Percentiles rank a stretch among this genome's conserved stretches.
Conservation (phyloP, 2,113 vertebrate species). For the Pantherophis guttatus region DNA sequence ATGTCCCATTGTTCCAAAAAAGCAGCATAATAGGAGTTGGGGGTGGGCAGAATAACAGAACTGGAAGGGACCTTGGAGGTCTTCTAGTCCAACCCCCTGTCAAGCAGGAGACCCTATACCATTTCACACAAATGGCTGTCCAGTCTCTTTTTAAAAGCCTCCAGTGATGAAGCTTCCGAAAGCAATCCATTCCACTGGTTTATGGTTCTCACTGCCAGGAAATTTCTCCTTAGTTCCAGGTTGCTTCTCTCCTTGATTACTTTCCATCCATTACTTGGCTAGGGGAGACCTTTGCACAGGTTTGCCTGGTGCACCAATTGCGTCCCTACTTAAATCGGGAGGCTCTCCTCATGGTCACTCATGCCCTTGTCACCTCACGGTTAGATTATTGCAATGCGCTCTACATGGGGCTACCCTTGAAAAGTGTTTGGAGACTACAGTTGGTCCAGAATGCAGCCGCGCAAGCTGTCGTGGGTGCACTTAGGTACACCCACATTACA, state of each 20-base stretch:
- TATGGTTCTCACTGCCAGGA: background rate
- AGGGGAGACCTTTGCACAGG: no score
- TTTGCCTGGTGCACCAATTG: no score
- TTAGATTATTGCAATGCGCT: no score
- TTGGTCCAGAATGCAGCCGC: no score
- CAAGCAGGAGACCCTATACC: background rate
- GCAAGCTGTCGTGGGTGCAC: no score
- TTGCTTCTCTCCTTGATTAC: background rate
- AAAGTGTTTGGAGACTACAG: no score
- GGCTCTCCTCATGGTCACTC: no score
- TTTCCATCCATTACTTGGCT: background rate
- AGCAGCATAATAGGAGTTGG: background rate
- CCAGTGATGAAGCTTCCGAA: background rate
- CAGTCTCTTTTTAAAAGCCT: background rate
- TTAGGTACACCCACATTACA: no score
- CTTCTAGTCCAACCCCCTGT: background rate
- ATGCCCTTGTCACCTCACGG: no score
- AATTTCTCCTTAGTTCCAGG: background rate
- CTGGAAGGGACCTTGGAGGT: background rate
- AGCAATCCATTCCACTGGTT: background rate
- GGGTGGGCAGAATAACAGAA: background rate
- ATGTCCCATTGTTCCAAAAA: background rate
- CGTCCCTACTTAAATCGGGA: no score
- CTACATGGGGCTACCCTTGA: no score
- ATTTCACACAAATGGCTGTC: background rate